Conservation (phyloP, 2,888 invertebrate genomes). For the Cheilosia pagana region DNA sequence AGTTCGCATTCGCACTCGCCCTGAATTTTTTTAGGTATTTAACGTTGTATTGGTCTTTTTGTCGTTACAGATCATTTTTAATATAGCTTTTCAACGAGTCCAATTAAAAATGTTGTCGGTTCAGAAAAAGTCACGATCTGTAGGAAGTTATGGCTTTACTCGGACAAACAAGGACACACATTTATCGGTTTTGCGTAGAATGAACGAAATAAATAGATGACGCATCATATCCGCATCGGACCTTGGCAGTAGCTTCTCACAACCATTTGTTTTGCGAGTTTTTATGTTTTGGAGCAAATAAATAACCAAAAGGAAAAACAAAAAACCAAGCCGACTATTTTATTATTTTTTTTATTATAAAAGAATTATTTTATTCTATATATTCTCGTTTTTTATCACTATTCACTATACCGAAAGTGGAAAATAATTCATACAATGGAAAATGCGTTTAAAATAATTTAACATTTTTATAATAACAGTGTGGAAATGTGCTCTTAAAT, state of each 20-base stretch:
- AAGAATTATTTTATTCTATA: conserved; percentile 70
- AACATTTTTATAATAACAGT: conserved; percentile 61
- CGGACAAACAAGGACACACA: too few relatives aligned
- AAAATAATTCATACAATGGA: conserved; percentile 64
- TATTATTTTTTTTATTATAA: conserved; percentile 53
- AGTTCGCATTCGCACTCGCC: too few relatives aligned
- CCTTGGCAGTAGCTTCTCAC: not conserved
- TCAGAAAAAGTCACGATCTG: too few relatives aligned
- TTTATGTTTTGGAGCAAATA: not conserved
- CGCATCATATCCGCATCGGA: not conserved
- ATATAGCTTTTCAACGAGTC: too few relatives aligned
- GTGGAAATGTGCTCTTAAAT: conserved; percentile 46
- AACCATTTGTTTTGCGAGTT: too few relatives aligned
- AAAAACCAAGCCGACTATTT: not conserved
- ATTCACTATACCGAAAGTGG: conserved; percentile 63
- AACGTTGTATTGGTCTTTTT: too few relatives aligned
- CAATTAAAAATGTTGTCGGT: too few relatives aligned
- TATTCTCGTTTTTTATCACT: conserved; percentile 64
- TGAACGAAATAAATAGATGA: too few relatives aligned
- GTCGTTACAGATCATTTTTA: too few relatives aligned
- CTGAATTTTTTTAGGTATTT: too few relatives aligned
- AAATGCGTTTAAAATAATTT: conserved; percentile 67
- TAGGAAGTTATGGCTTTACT: too few relatives aligned
- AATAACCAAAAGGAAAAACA: not conserved
- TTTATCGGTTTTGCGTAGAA: too few relatives aligned